A percentile compares a stretch with the other conserved stretches of the same genome.
These are phyloP conservation scores for Trididemnum clinides DNA, from an alignment of 23 tunicate species.

Conservation along the genomic window DNA sequence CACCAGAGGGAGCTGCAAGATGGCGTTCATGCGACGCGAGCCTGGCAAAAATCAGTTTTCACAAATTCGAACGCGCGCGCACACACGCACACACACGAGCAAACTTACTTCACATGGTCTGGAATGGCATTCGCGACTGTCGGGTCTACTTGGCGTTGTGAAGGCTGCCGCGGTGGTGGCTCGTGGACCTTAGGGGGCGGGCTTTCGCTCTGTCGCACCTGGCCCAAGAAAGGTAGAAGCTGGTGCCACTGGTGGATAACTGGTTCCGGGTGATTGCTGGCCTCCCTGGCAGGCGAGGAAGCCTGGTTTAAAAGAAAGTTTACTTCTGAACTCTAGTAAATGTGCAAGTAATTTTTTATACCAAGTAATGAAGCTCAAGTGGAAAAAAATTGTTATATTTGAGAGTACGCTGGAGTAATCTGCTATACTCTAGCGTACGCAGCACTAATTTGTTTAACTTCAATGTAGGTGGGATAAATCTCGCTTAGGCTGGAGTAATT, in stretches of 20 bases:
- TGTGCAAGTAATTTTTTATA: no score
- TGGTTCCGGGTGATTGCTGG: background rate
- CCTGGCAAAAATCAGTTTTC: background rate
- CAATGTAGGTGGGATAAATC: no score
- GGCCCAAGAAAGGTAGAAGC: constrained; percentile 77
- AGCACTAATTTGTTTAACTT: no score
- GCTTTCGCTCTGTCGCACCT: constrained; percentile 50
- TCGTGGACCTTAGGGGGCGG: background rate
- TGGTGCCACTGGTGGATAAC: constrained; percentile 85
- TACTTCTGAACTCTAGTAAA: no score
- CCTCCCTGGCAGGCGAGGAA: background rate
- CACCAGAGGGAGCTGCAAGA: background rate
- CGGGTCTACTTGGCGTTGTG: background rate
- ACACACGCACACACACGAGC: background rate
- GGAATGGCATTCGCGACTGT: background rate
- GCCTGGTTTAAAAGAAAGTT: background rate
- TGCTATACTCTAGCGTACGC: no score
- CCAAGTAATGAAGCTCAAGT: no score
- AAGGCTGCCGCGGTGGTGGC: constrained; percentile 20
- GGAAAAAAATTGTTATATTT: no score
- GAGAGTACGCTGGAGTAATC: no score
- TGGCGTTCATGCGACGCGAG: background rate
- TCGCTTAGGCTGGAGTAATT: no score
- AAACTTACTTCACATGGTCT: background rate
- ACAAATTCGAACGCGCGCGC: background rate